phyloP scores from a whole-genome alignment of 1,140 invertebrate genomes.

The Aphelinus atriplicis region DNA sequence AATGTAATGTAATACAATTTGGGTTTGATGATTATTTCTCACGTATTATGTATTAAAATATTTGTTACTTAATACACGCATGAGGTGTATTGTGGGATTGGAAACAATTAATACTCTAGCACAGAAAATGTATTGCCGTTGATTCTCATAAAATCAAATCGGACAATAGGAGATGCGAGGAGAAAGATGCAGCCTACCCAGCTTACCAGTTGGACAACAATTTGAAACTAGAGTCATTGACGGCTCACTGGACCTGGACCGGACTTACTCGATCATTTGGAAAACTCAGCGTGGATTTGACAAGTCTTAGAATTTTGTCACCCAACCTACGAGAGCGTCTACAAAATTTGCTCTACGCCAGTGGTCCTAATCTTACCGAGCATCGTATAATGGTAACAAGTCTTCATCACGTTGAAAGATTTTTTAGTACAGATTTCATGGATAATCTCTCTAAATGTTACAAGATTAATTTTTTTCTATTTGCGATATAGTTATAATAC shows the following conservation, averaged over 20 bases:
- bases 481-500: too few species aligned
- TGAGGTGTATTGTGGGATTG: too few species aligned
- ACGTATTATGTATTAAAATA: not conserved
- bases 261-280: constrained; percentile 66
- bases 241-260: constrained; percentile 72
- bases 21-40: too few species aligned
- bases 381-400: constrained; percentile 66
- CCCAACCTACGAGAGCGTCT: constrained; percentile 70
- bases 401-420: too few species aligned
- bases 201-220: constrained; percentile 76
- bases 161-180: constrained; percentile 72
- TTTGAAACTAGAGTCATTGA: constrained; percentile 71
- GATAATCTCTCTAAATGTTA: too few species aligned
- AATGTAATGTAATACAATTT: too few species aligned
- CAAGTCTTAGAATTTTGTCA: constrained; percentile 66
- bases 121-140: too few species aligned
- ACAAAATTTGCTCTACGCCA: constrained; percentile 72
- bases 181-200: constrained; percentile 75
- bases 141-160: too few species aligned
- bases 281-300: constrained; percentile 63
- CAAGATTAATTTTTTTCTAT: too few species aligned
- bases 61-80: not conserved
- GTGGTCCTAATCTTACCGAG: constrained; percentile 74
- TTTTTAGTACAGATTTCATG: too few species aligned
- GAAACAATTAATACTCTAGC: too few species aligned